Conservation (phyloP, 1,140 invertebrate species). For the Micrasema longulum region DNA sequence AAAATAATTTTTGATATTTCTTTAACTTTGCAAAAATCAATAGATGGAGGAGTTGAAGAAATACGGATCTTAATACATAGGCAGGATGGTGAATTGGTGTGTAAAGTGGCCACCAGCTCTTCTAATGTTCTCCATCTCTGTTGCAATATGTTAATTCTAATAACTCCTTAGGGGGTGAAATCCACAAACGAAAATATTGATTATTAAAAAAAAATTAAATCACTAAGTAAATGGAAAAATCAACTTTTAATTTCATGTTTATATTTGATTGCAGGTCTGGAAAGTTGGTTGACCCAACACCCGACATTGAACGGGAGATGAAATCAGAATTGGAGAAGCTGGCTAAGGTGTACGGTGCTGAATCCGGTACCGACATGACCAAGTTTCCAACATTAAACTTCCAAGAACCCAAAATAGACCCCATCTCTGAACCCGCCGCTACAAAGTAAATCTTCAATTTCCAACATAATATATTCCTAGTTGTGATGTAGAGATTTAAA, state of each 20-base stretch:
- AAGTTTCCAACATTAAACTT: constrained; percentile 90
- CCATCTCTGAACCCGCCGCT: constrained; percentile 61
- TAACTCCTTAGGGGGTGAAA: no score
- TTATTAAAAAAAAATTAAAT: no score
- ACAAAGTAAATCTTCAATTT: constrained; percentile 26
- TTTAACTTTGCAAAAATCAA: no score
- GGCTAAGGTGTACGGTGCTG: constrained; percentile 81
- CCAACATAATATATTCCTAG: constrained; percentile 31
- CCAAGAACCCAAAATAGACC: constrained; percentile 74
- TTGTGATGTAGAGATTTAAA: constrained; percentile 27
- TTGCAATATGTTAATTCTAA: no score
- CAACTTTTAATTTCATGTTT: background rate
- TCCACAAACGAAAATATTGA: background rate
- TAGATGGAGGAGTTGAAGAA: no score
- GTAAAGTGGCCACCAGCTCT: no score
- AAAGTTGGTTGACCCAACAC: constrained; percentile 84
- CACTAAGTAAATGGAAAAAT: no score
- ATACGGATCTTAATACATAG: no score
- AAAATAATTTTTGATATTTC: no score
- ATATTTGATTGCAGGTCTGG: constrained; percentile 73
- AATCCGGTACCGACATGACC: constrained; percentile 82
- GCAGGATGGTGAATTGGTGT: no score
- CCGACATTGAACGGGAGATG: constrained; percentile 79
- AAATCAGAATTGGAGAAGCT: constrained; percentile 85
- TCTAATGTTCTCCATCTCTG: no score